These are phyloP conservation scores for Porites rus DNA, from an alignment of 92 coral and sea anemone species.

Conservation along the genomic window DNA sequence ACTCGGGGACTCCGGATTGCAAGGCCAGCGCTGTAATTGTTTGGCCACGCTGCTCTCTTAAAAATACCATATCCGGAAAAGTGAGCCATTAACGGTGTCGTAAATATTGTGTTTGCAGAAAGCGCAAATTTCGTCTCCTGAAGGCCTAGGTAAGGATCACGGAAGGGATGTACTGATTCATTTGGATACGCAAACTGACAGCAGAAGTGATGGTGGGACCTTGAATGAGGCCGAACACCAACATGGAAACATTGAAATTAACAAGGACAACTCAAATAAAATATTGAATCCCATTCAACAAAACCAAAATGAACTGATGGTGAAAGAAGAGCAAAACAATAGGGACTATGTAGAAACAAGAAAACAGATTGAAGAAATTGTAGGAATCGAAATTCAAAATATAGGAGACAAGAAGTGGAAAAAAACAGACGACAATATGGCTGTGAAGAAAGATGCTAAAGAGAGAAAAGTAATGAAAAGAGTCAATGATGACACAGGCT, in stretches of 20 bases:
- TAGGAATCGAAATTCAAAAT: too few relatives aligned
- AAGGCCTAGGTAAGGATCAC: background rate
- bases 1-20: too few relatives aligned
- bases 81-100: background rate
- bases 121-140: background rate
- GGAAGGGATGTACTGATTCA: background rate
- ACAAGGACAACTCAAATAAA: background rate
- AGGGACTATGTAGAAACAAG: background rate
- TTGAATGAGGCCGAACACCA: background rate
- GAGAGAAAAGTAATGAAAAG: background rate
- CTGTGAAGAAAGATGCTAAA: background rate
- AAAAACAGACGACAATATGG: background rate
- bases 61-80: too few relatives aligned
- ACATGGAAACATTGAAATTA: background rate
- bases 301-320: background rate
- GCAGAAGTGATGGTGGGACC: background rate
- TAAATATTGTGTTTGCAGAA: background rate
- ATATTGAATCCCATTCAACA: background rate
- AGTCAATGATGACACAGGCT: background rate
- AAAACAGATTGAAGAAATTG: too few relatives aligned
- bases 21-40: too few relatives aligned
- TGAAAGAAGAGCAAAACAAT: background rate
- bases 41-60: too few relatives aligned
- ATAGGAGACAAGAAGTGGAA: background rate
- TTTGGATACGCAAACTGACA: background rate